phyloP scores from a whole-genome alignment of 2,113 vertebrate species.

The Callipepla californica region DNA sequence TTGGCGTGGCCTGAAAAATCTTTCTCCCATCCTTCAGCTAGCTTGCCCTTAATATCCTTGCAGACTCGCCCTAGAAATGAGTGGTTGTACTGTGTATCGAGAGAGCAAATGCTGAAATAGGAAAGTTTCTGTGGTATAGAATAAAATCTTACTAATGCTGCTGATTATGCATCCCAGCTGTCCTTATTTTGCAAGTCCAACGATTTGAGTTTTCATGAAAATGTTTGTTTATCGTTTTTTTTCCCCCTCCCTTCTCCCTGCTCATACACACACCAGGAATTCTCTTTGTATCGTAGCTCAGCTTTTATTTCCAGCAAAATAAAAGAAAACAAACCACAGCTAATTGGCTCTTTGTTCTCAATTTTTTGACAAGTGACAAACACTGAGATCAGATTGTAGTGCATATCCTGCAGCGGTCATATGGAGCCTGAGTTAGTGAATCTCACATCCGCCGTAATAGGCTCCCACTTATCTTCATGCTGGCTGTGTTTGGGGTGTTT shows the following conservation, averaged over 20 bases:
- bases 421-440: slow-evolving; percentile 31
- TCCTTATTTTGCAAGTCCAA: slow-evolving; percentile 65
- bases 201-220: slow-evolving; percentile 50
- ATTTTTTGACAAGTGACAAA: slow-evolving; percentile 72
- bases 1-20: background rate
- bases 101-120: slow-evolving; percentile 7
- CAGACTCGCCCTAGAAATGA: background rate
- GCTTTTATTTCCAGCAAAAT: slow-evolving; percentile 72
- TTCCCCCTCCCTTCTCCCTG: background rate
- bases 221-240: slow-evolving; percentile 40
- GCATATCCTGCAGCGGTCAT: slow-evolving; percentile 51
- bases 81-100: background rate
- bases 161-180: slow-evolving; percentile 71
- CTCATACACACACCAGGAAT: slow-evolving; percentile 42
- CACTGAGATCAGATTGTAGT: slow-evolving; percentile 55
- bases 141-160: slow-evolving; percentile 33
- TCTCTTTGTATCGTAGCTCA: slow-evolving; percentile 50
- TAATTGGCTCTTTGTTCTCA: slow-evolving; percentile 70
- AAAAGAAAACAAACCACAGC: slow-evolving; percentile 61
- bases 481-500: background rate
- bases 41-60: background rate
- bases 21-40: background rate
- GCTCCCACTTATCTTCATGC: background rate
- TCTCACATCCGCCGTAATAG: background rate
- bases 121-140: slow-evolving; percentile 16